A percentile compares a stretch with the other conserved stretches of the same genome.
These are phyloP conservation scores for Oceanites oceanicus DNA, from an alignment of 2,113 vertebrate genomes.

Conservation along the genomic window DNA sequence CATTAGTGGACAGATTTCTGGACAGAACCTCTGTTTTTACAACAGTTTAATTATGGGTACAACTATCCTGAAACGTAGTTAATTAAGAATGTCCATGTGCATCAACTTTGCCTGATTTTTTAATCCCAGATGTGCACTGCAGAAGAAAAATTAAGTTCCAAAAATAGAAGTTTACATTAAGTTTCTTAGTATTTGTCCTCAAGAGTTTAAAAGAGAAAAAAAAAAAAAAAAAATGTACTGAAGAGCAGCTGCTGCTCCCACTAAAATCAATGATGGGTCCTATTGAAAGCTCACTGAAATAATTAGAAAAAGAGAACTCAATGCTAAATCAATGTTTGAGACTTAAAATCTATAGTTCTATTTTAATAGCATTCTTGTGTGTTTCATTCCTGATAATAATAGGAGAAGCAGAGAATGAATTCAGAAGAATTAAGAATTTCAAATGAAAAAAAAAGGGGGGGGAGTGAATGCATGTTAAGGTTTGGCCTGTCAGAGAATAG, in stretches of 20 bases:
- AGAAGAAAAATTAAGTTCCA: background rate
- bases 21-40: background rate
- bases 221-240: background rate
- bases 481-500: background rate
- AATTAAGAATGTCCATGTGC: background rate
- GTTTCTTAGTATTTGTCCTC: background rate
- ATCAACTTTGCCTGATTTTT: background rate
- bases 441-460: background rate
- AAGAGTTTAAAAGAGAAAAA: background rate
- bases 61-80: background rate
- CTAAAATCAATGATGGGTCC: background rate
- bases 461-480: background rate
- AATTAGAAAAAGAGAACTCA: background rate
- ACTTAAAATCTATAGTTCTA: background rate
- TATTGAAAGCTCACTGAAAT: background rate
- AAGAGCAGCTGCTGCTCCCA: background rate
- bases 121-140: background rate
- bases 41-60: background rate
- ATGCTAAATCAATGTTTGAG: background rate
- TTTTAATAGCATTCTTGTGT: background rate
- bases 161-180: background rate
- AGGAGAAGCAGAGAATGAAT: background rate
- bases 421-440: background rate
- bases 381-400: background rate
- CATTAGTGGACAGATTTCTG: background rate